These are phyloP conservation scores for Spea hammondii DNA, from an alignment of 2,797 vertebrate species.

Conservation along the genomic window DNA sequence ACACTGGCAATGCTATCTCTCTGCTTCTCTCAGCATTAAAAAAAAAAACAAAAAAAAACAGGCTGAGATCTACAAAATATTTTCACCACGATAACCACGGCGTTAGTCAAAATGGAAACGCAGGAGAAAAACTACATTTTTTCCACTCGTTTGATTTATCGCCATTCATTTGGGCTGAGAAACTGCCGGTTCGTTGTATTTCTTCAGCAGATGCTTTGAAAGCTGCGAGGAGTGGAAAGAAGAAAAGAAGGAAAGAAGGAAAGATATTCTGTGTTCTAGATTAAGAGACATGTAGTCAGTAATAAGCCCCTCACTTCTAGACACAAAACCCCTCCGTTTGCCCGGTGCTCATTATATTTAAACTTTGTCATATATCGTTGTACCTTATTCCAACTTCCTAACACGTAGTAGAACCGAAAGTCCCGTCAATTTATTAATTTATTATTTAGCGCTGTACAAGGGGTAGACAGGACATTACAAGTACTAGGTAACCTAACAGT, in stretches of 20 bases:
- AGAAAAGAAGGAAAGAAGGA: too few species aligned
- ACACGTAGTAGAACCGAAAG: constrained; percentile 39
- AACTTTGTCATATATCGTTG: background rate
- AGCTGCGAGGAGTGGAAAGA: too few species aligned
- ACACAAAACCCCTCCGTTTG: background rate
- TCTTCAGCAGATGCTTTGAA: too few species aligned
- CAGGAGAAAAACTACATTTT: background rate
- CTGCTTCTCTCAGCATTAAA: constrained; percentile 4
- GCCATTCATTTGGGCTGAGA: too few species aligned
- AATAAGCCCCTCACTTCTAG: too few species aligned
- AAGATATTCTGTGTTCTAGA: too few species aligned
- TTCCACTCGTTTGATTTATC: background rate
- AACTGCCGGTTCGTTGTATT: too few species aligned
- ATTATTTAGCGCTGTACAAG: too few species aligned
- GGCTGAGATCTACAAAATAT: background rate
- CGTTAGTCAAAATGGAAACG: background rate
- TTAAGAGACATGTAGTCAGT: too few species aligned
- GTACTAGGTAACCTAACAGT: too few species aligned
- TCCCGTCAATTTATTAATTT: background rate
- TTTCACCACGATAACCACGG: background rate
- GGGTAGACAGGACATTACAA: too few species aligned
- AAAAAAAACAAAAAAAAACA: background rate
- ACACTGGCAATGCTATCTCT: background rate
- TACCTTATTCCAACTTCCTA: constrained; percentile 39
- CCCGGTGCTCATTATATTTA: background rate